Evolutionary conservation across 1,140 invertebrate genomes (phyloP).

Genomic region (Littorina saxatilis): DNA sequence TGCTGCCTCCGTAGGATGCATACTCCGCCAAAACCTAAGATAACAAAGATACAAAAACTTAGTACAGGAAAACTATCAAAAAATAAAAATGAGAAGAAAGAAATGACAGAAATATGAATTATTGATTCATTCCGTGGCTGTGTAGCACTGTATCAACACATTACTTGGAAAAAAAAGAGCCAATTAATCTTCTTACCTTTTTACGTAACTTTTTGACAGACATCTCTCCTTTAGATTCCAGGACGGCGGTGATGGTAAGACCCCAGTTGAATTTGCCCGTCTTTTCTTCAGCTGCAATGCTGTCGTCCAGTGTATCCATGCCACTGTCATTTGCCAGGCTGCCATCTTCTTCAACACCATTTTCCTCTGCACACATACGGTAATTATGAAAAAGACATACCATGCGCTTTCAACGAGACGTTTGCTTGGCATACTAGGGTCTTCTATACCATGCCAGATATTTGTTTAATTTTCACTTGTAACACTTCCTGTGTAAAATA

Average conservation of each 20-base stretch:
- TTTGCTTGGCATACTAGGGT: no score
- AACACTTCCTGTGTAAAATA: no score
- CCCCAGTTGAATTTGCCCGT: slow-evolving; percentile 59
- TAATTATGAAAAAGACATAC: no score
- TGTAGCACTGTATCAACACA: background rate
- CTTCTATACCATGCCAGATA: no score
- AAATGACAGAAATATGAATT: no score
- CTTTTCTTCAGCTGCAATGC: slow-evolving; percentile 26
- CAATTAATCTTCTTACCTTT: slow-evolving; percentile 49
- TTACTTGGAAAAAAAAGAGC: background rate
- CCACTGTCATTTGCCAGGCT: slow-evolving; percentile 43
- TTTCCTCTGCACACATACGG: background rate
- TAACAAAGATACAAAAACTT: background rate
- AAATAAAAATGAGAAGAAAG: no score
- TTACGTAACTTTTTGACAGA: slow-evolving; percentile 64
- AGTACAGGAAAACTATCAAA: background rate
- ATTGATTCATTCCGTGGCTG: no score
- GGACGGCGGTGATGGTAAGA: slow-evolving; percentile 52
- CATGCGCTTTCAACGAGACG: no score
- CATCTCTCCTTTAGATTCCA: slow-evolving; percentile 57
- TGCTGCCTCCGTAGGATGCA: slow-evolving; percentile 48
- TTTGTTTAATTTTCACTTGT: no score
- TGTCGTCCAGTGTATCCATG: slow-evolving; percentile 40
- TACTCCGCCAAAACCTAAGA: slow-evolving; percentile 63
- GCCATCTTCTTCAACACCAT: background rate